Conservation (phyloP, 2,113 vertebrate species). For the Gymnogyps californianus region DNA sequence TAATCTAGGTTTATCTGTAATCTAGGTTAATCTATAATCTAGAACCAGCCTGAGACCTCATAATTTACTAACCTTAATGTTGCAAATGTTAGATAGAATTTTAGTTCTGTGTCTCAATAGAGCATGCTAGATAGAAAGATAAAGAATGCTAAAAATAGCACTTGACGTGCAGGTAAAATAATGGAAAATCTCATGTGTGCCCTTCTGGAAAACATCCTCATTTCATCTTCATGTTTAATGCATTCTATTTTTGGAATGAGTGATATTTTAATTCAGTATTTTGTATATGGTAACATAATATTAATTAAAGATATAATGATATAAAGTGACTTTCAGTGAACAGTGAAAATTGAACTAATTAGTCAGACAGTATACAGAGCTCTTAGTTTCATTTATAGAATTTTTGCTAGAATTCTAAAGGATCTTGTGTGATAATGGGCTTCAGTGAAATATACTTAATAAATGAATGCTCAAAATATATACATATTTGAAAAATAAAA, state of each 20-base stretch:
- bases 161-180: background rate
- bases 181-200: rapidly evolving
- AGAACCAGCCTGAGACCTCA: background rate
- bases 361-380: background rate
- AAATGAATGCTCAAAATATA: background rate
- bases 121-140: background rate
- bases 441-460: background rate
- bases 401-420: background rate
- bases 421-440: background rate
- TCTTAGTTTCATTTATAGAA: background rate
- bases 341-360: background rate
- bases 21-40: background rate
- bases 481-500: background rate
- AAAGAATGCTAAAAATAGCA: background rate
- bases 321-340: background rate
- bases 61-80: background rate
- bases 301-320: background rate
- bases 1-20: background rate
- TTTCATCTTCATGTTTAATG: background rate
- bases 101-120: background rate
- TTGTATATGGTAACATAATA: background rate
- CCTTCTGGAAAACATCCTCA: background rate
- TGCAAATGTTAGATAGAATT: background rate
- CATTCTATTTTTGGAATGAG: background rate
- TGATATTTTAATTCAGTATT: background rate